Percentiles rank a stretch among this genome's conserved stretches.
Evolutionary conservation across 2,113 vertebrate species (phyloP).

Genomic region (Oophaga pumilio): DNA sequence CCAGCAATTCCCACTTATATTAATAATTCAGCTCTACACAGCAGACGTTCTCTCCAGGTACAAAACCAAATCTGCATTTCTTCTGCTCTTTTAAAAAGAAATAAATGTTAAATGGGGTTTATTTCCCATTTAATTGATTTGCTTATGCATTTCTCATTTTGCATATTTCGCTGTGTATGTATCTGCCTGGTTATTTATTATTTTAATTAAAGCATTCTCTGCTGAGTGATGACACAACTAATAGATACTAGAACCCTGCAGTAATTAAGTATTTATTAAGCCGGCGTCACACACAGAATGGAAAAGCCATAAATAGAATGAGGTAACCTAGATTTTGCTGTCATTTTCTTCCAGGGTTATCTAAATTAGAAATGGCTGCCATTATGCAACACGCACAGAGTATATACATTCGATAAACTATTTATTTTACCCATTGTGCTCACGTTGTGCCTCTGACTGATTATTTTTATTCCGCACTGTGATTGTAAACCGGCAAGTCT

Average conservation of each 20-base stretch:
- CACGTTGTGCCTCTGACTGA: not conserved
- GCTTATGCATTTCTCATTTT: constrained; percentile 14
- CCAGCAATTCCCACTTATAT: constrained; percentile 5
- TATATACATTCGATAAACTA: constrained; percentile 29
- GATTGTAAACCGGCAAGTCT: not conserved
- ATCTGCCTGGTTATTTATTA: constrained; percentile 37
- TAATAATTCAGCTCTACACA: not conserved
- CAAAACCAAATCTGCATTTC: not conserved
- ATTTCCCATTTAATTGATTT: constrained; percentile 9
- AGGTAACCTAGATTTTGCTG: constrained; percentile 43
- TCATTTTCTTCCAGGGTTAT: constrained; percentile 33
- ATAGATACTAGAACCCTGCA: constrained; percentile 17
- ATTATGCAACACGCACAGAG: constrained; percentile 15
- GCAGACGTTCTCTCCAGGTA: not conserved
- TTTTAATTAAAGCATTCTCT: constrained; percentile 41
- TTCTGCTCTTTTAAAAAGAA: not conserved
- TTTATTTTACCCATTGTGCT: constrained; percentile 29
- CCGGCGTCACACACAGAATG: not conserved
- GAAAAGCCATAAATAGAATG: constrained; percentile 9
- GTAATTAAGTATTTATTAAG: constrained; percentile 55
- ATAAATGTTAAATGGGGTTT: not conserved
- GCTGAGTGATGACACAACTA: constrained; percentile 34
- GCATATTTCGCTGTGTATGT: not conserved
- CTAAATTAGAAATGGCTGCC: constrained; percentile 41
- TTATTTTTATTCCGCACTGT: constrained; percentile 30